Evolutionary conservation across 2,888 invertebrate genomes (phyloP), one percentile per base, ranked within the genome.

Genomic region (Nomada fabriciana): DNA sequence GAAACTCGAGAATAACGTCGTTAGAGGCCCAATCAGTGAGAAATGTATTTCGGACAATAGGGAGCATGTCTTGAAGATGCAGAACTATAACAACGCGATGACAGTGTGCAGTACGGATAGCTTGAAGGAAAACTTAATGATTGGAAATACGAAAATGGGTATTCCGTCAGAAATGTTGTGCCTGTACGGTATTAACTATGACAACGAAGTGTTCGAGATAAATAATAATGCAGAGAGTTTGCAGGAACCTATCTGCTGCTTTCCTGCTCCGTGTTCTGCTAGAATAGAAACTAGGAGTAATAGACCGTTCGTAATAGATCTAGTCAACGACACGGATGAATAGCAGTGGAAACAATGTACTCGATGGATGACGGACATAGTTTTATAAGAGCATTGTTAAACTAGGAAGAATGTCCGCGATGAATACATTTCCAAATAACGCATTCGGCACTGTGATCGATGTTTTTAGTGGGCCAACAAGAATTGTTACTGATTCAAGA

Each of bases 251-350:
- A 23, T 72, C 23, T 18, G n/a, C 5, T 20, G 23, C 0, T 53
- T 80, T 50, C 60, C 80, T 20, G 50, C 20, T 0, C 9, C 72
- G 18, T 43, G 55, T 65, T 57, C 67, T 11, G 47, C 7, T 15
- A 59, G 47, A 43, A 70, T 36, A 20, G 83, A 83, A 65, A 74
- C 13, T 18, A 71, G 47, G 9, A 25, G 53, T 11, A 73, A 65
- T 13, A 57, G 11, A 68, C 72, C 83, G 3, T 25, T 57, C 20
- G 15, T 83, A 36, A 83, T 83, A 71, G 83, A 83, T 72, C 75
- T 83, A 78, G 83, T 75, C 43, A 73, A 77, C 50, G 74, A 73
- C 65, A 57, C 50, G n/a, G 75, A 76, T 60, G 76, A 82, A 68
- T 82, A 72, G 23, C 10, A 29, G 53, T 59, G 29, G 47, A 67